These are phyloP conservation scores for Paramisgurnus dabryanus DNA, from an alignment of 2,113 vertebrate genomes.

Conservation along the genomic window DNA sequence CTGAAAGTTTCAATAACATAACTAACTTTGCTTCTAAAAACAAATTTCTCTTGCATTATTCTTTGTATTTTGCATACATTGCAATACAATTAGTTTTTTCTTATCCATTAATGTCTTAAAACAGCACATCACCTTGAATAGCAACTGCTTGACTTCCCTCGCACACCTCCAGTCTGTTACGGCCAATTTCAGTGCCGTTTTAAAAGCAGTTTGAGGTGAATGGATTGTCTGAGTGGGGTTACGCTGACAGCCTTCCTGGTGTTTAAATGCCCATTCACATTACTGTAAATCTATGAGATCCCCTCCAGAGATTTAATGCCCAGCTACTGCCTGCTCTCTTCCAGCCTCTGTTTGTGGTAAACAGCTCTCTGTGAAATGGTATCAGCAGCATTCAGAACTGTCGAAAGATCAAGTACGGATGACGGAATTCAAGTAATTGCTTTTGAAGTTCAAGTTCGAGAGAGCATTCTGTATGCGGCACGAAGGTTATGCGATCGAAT, in stretches of 20 bases:
- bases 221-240: constrained; percentile 55
- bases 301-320: constrained; percentile 66
- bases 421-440: not conserved
- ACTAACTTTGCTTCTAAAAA: too few species aligned
- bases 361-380: constrained; percentile 61
- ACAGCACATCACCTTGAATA: constrained; percentile 14
- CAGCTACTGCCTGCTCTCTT: constrained; percentile 53
- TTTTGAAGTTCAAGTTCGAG: not conserved
- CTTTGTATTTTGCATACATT: not conserved
- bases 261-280: constrained; percentile 72
- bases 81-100: not conserved
- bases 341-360: constrained; percentile 57
- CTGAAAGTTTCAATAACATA: too few species aligned
- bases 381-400: constrained; percentile 52
- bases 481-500: too few species aligned
- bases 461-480: too few species aligned
- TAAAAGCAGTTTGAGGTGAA: constrained; percentile 51
- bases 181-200: constrained; percentile 57
- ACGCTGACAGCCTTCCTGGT: constrained; percentile 61
- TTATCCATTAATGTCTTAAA: constrained; percentile 14
- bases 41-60: too few species aligned
- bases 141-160: constrained; percentile 38
- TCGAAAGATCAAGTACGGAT: constrained; percentile 1
- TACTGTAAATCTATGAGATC: constrained; percentile 62
- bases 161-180: constrained; percentile 47